A percentile compares a stretch with the other conserved stretches of the same genome.
These are phyloP conservation scores for Heterochromis multidens DNA, from an alignment of 2,113 vertebrate genomes.

Conservation along the genomic window DNA sequence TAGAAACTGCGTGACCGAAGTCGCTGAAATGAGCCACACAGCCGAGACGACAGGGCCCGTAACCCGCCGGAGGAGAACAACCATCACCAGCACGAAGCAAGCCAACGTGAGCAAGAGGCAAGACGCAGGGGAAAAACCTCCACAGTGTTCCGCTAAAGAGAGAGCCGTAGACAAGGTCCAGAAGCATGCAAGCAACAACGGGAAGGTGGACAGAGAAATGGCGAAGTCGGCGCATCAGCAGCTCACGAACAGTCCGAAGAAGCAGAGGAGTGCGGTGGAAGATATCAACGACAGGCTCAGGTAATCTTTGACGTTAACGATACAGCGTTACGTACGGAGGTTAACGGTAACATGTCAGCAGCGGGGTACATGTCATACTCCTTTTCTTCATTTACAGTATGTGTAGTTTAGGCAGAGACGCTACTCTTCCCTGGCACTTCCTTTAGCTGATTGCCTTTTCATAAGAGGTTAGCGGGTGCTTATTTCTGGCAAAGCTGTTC, in stretches of 20 bases:
- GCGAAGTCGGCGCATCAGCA: neutral
- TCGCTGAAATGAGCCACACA: conserved; percentile 69
- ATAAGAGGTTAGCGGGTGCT: neutral
- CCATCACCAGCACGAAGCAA: conserved; percentile 56
- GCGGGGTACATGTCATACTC: neutral
- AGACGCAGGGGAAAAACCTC: conserved; percentile 18
- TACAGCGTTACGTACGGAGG: neutral
- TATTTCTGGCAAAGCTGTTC: neutral
- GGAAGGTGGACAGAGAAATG: conserved; percentile 17
- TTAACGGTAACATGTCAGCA: neutral
- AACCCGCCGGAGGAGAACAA: conserved; percentile 70
- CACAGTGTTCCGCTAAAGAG: neutral
- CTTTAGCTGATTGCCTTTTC: neutral
- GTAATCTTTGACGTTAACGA: conserved; percentile 35
- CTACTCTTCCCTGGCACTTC: neutral
- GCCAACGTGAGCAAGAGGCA: conserved; percentile 53
- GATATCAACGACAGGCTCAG: conserved; percentile 64
- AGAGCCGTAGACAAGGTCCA: conserved; percentile 10
- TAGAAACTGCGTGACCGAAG: neutral
- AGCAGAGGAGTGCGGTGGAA: conserved; percentile 48
- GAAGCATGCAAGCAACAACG: neutral
- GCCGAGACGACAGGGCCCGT: conserved; percentile 54
- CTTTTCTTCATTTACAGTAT: neutral
- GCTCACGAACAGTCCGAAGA: conserved; percentile 13
- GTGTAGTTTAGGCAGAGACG: neutral